Evolutionary conservation across 2,888 invertebrate genomes (phyloP).

Genomic region (Acrobasis suavella): DNA sequence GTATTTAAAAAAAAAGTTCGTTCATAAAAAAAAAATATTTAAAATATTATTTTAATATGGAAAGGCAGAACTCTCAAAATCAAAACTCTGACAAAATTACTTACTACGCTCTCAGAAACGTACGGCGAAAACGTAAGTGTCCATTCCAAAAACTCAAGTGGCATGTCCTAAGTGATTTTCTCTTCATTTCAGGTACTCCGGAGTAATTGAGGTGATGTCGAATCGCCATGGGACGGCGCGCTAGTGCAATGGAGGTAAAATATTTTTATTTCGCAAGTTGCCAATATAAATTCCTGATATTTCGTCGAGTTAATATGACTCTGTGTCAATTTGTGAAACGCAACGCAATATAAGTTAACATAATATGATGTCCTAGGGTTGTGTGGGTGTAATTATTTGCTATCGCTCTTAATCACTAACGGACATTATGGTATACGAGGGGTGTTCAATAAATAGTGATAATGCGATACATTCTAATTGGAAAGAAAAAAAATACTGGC

Average conservation of each 20-base stretch:
- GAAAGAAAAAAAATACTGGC: no score
- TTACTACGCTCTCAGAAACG: not conserved
- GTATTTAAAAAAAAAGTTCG: no score
- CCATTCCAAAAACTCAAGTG: slow-evolving; percentile 1
- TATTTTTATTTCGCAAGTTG: slow-evolving; percentile 20
- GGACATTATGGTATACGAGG: no score
- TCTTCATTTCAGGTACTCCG: slow-evolving; percentile 61
- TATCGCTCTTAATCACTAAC: no score
- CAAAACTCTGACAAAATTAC: not conserved
- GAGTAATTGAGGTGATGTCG: slow-evolving; percentile 52
- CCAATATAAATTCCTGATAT: not conserved
- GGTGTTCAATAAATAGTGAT: no score
- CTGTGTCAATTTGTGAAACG: no score
- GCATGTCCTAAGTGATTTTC: slow-evolving; percentile 28
- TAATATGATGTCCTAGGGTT: no score
- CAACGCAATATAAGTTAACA: no score
- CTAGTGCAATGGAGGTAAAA: slow-evolving; percentile 70
- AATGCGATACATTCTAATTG: no score
- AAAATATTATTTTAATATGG: not conserved
- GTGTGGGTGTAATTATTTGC: no score
- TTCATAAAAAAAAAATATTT: no score
- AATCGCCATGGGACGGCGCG: slow-evolving; percentile 59
- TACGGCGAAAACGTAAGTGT: not conserved
- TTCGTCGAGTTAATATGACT: not conserved
- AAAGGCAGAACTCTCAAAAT: not conserved